phyloP scores from a whole-genome alignment of 2,797 vertebrate species.

The Danio aesculapii region DNA sequence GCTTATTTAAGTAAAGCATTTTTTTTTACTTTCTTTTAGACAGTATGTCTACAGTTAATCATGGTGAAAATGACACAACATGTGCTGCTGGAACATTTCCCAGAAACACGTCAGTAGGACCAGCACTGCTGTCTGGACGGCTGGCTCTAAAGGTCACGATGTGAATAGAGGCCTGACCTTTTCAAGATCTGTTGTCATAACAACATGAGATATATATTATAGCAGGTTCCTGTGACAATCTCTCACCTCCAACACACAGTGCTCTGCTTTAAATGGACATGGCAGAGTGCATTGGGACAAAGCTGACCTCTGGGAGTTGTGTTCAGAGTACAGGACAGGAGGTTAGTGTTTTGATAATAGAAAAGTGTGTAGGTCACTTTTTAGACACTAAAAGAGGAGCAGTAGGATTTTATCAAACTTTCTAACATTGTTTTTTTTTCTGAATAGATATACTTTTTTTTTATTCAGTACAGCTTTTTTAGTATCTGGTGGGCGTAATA shows the following conservation, averaged over 20 bases:
- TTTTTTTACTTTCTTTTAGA: not conserved
- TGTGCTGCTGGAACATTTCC: not conserved
- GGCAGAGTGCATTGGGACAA: not conserved
- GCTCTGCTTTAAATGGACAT: not conserved
- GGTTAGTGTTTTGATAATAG: not conserved
- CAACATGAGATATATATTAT: conserved; percentile 4
- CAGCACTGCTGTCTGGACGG: not conserved
- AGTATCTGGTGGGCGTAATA: too few species aligned
- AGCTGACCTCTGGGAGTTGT: conserved; percentile 1
- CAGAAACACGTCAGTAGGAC: not conserved
- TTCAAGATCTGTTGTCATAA: conserved; percentile 31
- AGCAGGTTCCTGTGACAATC: not conserved
- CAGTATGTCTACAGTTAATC: not conserved
- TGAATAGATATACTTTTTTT: not conserved
- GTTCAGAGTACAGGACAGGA: not conserved
- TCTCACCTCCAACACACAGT: not conserved
- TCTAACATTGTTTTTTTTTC: too few species aligned
- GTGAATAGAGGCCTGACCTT: conserved; percentile 27
- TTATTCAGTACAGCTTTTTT: not conserved
- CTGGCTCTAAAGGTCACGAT: conserved; percentile 19
- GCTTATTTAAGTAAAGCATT: not conserved
- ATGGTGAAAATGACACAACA: not conserved
- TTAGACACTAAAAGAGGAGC: not conserved
- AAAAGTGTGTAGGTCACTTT: not conserved
- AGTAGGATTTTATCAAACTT: not conserved